Evolutionary conservation across 2,888 invertebrate genomes (phyloP).

Genomic region (Drosophila neoperkinsi): DNA sequence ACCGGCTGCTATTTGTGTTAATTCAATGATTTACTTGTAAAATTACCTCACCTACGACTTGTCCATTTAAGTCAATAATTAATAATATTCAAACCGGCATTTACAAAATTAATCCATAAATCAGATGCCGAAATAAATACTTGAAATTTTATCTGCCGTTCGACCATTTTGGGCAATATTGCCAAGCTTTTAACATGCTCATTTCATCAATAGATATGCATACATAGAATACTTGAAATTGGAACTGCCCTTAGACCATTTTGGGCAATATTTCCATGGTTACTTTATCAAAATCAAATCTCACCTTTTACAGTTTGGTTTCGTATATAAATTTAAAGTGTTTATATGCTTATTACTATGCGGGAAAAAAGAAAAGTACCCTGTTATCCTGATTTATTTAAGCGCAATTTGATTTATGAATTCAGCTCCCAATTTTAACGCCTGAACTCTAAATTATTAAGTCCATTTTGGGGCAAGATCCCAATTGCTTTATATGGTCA

Average conservation of each 20-base stretch:
- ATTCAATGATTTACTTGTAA: conserved; percentile 3
- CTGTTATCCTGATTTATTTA: neutral
- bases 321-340: neutral
- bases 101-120: neutral
- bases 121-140: neutral
- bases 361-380: neutral
- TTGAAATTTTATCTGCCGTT: neutral
- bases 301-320: neutral
- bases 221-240: neutral
- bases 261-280: neutral
- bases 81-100: neutral
- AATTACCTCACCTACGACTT: neutral
- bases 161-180: neutral
- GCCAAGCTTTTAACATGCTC: neutral
- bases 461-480: conserved; percentile 13
- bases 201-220: neutral
- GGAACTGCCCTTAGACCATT: neutral
- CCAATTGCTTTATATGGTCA: conserved; percentile 17
- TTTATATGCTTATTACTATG: neutral
- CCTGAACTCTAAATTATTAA: neutral
- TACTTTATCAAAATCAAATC: neutral
- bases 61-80: neutral
- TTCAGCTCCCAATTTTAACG: neutral
- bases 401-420: conserved; percentile 5
- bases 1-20: conserved; percentile 1